Evolutionary conservation across 2,888 invertebrate species (phyloP).

Genomic region (Bombyx huttoni): DNA sequence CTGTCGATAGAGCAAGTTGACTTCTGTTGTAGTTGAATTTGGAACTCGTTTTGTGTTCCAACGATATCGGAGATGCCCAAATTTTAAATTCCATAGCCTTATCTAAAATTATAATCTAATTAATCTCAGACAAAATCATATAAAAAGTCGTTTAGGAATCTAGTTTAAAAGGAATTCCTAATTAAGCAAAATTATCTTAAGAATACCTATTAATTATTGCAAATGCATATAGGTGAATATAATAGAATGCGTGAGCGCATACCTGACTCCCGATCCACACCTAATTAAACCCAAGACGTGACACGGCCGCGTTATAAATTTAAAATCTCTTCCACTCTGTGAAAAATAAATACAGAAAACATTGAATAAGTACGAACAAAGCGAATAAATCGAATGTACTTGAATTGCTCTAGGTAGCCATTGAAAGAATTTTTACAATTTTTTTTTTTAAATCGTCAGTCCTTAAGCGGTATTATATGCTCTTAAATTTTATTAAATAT

Average conservation of each 20-base stretch:
- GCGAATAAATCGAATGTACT: slow-evolving; percentile 8
- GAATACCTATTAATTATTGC: slow-evolving; percentile 25
- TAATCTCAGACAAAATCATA: no score
- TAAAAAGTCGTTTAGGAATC: no score
- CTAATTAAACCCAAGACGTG: slow-evolving; percentile 60
- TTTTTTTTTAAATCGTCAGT: not conserved
- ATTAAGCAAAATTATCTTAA: not conserved
- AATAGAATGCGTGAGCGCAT: slow-evolving; percentile 39
- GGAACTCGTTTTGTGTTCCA: not conserved
- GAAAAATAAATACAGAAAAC: slow-evolving; percentile 32
- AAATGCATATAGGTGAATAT: slow-evolving; percentile 25
- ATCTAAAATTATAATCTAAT: not conserved
- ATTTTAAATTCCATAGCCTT: not conserved
- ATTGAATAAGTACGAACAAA: slow-evolving; percentile 10
- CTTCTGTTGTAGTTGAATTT: not conserved
- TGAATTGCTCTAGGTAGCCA: slow-evolving; percentile 2
- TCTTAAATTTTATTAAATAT: no score
- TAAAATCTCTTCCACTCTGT: slow-evolving; percentile 41
- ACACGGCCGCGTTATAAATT: slow-evolving; percentile 58
- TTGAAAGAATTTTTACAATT: slow-evolving; percentile 3
- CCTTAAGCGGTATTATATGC: no score
- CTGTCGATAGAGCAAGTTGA: not conserved
- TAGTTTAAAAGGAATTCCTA: not conserved
- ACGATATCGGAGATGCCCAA: not conserved
- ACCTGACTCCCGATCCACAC: slow-evolving; percentile 35